Evolutionary conservation across 2,888 invertebrate species (phyloP).

Genomic region (Drosophila heteroneura): DNA sequence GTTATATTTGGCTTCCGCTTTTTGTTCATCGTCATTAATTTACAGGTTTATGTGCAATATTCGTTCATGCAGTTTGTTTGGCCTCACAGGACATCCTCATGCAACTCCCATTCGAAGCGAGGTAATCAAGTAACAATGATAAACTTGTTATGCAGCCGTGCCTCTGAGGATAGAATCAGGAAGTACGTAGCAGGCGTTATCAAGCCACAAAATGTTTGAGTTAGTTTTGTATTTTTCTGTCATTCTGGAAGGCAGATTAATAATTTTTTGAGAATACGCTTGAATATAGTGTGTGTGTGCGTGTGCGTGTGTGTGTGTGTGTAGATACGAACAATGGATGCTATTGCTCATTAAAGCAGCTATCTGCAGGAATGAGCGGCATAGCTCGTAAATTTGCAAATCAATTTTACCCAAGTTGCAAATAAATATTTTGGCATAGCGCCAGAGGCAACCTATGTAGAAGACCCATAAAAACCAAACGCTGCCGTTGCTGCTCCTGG

Average conservation of each 20-base stretch:
- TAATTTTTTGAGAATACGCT: not conserved
- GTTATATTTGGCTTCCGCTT: not conserved
- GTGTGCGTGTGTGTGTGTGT: not conserved
- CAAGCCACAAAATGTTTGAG: not conserved
- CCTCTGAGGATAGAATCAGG: not conserved
- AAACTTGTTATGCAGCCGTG: not conserved
- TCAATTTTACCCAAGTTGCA: slow-evolving; percentile 66
- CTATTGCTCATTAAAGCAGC: slow-evolving; percentile 8
- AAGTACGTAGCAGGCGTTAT: not conserved
- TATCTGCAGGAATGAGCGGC: slow-evolving; percentile 17
- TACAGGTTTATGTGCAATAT: not conserved
- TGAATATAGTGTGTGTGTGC: not conserved
- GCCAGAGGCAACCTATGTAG: slow-evolving; percentile 27
- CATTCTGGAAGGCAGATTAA: not conserved
- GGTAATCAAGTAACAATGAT: not conserved
- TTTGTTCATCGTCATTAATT: not conserved
- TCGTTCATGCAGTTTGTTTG: not conserved
- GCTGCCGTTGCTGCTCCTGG: not conserved
- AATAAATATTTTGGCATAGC: slow-evolving; percentile 47
- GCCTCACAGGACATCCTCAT: not conserved
- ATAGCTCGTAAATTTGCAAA: slow-evolving; percentile 51
- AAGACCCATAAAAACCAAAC: slow-evolving; percentile 4
- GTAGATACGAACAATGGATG: not conserved
- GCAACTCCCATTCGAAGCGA: not conserved
- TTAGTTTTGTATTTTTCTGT: not conserved